Conservation (phyloP, 2,113 vertebrate species). For the Cynopterus brachyotis region DNA sequence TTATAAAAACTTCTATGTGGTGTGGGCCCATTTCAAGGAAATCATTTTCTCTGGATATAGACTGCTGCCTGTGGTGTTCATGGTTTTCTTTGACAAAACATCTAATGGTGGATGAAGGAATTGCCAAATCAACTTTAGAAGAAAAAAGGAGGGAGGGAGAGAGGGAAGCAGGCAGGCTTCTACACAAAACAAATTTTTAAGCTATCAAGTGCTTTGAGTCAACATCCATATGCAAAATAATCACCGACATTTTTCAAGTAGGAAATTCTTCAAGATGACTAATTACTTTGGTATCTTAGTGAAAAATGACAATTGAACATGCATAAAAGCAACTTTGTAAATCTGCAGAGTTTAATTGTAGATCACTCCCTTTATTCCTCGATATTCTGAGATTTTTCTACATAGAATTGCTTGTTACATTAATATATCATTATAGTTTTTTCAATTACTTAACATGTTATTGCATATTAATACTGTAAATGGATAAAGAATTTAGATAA, state of each 20-base stretch:
- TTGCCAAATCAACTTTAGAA: neutral
- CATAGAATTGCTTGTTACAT: neutral
- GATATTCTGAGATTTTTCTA: conserved; percentile 16
- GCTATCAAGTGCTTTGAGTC: neutral
- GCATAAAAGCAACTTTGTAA: neutral
- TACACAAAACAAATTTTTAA: neutral
- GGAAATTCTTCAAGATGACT: conserved; percentile 52
- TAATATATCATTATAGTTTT: neutral
- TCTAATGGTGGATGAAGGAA: neutral
- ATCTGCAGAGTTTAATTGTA: conserved; percentile 10
- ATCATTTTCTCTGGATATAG: neutral
- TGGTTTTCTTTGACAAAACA: conserved; percentile 20
- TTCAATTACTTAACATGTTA: neutral
- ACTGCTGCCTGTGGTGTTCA: neutral
- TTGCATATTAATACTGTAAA: conserved; percentile 33
- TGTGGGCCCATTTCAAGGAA: neutral
- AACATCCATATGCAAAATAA: conserved; percentile 46
- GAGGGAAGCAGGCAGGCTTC: neutral
- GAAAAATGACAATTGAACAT: conserved; percentile 23
- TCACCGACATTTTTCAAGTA: conserved; percentile 47
- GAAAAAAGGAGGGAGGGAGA: neutral
- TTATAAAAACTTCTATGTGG: neutral
- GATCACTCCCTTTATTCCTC: neutral
- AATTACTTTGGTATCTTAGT: conserved; percentile 42
- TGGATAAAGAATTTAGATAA: neutral